Base-by-base conservation (phyloP, 2,888 invertebrate species). In the Phengaris alcon region DNA sequence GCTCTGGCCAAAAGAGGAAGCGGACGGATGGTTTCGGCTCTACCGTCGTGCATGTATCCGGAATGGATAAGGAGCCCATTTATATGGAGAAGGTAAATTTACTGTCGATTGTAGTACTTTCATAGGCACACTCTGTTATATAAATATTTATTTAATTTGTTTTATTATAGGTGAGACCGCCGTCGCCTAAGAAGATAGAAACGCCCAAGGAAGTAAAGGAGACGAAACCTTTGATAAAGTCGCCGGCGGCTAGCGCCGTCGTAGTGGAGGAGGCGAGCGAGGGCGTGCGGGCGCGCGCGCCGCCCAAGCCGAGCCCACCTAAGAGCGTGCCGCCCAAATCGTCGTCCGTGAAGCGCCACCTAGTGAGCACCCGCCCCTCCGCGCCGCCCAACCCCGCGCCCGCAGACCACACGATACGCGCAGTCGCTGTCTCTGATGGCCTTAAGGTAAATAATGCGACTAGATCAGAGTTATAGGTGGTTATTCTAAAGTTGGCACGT, bases 271-370 rank as follows among this genome's bases (percentile, higher is more conserved):
- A 89, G 78, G 87, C 88, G 57, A 89, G 87, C 78, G 89, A 91
- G 70, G 82, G 52, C 22, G 22, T 22, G 7, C 72, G 51, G 52
- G 44, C 74, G 35, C 74, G 51, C 52, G 69, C 13, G 15, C 15
- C 52, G 35, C 73, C 73, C 35, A 55, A 73, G 54, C 73, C 54
- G 48, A 69, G 69, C 48, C 69, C 69, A 48, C n/a, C 51, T 10
- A 69, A 69, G 69, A 69, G 69, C 48, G 69, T 48, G 35, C 52
- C 70, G 70, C 22, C 35, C 13, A 86, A 86, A 51, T 87, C 88
- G 70, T 91, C 92, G 7, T 91, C 93, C 15, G 78, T 91, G 1
- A 91, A 91, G 87, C 90, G 90, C 82, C 91, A 91, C 79, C 88
- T 90, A 13, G 72, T 72, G 52, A 35, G 52, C 35, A 54, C 55